Percentiles rank a stretch among this genome's conserved stretches.
phyloP scores from a whole-genome alignment of 2,888 invertebrate genomes.

The Pseudococcus jackbeardsleyi region DNA sequence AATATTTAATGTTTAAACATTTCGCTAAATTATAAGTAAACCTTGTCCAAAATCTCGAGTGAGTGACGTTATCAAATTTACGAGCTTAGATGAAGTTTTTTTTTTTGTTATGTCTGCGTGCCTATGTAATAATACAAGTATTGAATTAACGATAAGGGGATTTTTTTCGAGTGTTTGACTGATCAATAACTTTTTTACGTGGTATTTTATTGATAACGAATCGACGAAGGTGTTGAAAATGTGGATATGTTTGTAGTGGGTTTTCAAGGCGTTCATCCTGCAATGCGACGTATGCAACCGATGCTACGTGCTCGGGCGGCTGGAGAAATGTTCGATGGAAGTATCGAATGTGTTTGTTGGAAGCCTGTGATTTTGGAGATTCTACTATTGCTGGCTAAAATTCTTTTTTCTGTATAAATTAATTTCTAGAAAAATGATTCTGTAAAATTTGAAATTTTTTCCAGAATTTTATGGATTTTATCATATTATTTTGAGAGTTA shows the following conservation, averaged over 20 bases:
- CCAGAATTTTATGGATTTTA: too few relatives aligned
- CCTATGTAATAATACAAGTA: neutral
- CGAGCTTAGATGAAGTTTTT: neutral
- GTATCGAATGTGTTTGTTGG: too few relatives aligned
- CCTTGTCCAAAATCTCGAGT: conserved; percentile 32
- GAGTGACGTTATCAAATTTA: conserved; percentile 35
- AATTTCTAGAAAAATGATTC: too few relatives aligned
- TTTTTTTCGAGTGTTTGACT: neutral
- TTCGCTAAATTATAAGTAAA: conserved; percentile 45
- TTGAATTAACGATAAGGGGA: neutral
- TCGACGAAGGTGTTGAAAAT: neutral
- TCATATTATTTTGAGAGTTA: too few relatives aligned
- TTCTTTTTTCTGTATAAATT: too few relatives aligned
- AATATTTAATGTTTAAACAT: conserved; percentile 23
- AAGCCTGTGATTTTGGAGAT: too few relatives aligned
- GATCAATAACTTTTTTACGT: neutral
- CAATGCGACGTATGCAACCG: neutral
- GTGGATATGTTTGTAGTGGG: neutral
- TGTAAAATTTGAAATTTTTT: too few relatives aligned
- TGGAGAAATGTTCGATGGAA: too few relatives aligned
- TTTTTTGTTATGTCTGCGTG: neutral
- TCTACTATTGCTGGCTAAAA: too few relatives aligned
- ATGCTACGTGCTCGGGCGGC: neutral
- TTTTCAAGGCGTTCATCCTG: neutral
- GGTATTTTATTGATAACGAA: neutral